These are phyloP conservation scores for Drosophila atroscutellata DNA, from an alignment of 2,888 invertebrate genomes.

Conservation along the genomic window DNA sequence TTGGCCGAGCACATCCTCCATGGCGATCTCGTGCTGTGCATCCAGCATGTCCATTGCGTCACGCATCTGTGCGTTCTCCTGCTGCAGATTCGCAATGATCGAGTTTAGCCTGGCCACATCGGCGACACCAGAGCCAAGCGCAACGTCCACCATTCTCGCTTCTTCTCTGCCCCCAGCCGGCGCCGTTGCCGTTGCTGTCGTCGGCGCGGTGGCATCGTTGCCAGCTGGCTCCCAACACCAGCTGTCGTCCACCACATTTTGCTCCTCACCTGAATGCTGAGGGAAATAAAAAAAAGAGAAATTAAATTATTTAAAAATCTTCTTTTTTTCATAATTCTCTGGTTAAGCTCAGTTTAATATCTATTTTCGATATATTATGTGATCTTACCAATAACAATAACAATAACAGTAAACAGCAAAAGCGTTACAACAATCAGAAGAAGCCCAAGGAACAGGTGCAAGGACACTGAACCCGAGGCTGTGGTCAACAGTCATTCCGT, in stretches of 20 bases:
- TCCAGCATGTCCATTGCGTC: conserved; percentile 90
- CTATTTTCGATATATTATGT: background rate
- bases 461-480: conserved; percentile 88
- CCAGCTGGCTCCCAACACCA: conserved; percentile 85
- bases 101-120: conserved; percentile 78
- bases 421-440: conserved; percentile 69
- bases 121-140: conserved; percentile 24
- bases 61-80: conserved; percentile 86
- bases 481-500: conserved; percentile 89
- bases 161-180: background rate
- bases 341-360: background rate
- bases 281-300: background rate
- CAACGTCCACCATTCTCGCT: conserved; percentile 54
- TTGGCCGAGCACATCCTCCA: conserved; percentile 87
- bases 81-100: conserved; percentile 85
- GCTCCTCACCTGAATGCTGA: conserved; percentile 69
- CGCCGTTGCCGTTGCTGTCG: background rate
- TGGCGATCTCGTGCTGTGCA: conserved; percentile 89
- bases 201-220: conserved; percentile 47
- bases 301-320: background rate
- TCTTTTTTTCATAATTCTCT: background rate
- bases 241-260: conserved; percentile 83
- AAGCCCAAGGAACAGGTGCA: conserved; percentile 68
- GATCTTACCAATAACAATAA: conserved; percentile 31
- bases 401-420: conserved; percentile 32